Evolutionary conservation across 2,113 vertebrate species (phyloP).

Genomic region (pig (Sus scrofa)): T2T-Sscrofa CM000816.6:11963501-11964000

Average conservation of each 20-base stretch:
- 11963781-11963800: not conserved
- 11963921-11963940: not conserved
- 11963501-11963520: not conserved
- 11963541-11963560: not conserved
- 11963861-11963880: not conserved
- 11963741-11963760: not conserved
- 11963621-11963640: slow-evolving; percentile 25
- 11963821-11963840: not conserved
- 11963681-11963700: not conserved
- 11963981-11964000: not conserved
- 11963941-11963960: too few species aligned
- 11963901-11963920: not conserved
- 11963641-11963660: not conserved
- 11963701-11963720: not conserved
- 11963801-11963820: not conserved
- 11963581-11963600: not conserved
- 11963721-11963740: not conserved
- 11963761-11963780: not conserved
- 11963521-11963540: rapidly evolving
- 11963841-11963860: not conserved
- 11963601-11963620: not conserved
- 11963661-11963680: not conserved
- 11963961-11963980: rapidly evolving
- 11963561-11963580: not conserved
- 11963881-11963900: not conserved